Percentiles rank a stretch among this genome's conserved stretches.
Conservation (phyloP, 92 coral and sea anemone species). For the Porites rus region DNA sequence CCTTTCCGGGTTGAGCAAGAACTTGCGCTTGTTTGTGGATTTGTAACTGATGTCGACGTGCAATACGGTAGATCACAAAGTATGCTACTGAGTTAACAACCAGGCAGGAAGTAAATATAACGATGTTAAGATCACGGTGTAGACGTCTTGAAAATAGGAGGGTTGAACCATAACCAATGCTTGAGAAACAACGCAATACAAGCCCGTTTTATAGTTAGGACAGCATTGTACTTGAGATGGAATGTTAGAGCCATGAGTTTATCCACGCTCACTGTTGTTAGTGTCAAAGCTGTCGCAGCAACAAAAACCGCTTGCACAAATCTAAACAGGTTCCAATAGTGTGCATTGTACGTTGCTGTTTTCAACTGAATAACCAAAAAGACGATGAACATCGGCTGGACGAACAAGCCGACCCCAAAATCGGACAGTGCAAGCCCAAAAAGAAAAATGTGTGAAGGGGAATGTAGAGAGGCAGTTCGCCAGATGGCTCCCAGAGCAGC, state of each 20-base stretch:
- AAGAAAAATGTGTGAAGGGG: slow-evolving; percentile 13
- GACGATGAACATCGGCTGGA: background rate
- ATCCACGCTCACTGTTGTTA: slow-evolving; percentile 25
- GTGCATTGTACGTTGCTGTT: background rate
- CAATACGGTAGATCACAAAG: slow-evolving; percentile 4
- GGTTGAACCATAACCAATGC: background rate
- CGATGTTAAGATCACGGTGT: background rate
- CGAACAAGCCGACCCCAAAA: slow-evolving; percentile 28
- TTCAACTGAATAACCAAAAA: background rate
- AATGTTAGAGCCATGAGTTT: slow-evolving; percentile 17
- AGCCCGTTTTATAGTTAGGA: slow-evolving; percentile 6
- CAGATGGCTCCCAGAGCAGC: slow-evolving; percentile 24
- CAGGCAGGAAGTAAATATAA: background rate
- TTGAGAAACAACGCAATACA: background rate
- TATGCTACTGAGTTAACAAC: background rate
- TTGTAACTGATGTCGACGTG: background rate
- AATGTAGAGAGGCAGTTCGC: slow-evolving; percentile 22
- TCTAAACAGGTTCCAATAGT: background rate
- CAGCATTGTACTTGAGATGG: slow-evolving; percentile 5
- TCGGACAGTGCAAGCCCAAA: slow-evolving; percentile 36
- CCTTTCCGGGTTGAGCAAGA: background rate
- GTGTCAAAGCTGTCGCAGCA: slow-evolving; percentile 11
- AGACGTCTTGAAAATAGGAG: background rate
- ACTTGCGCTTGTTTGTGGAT: background rate
- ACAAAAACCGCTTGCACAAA: slow-evolving; percentile 8